A percentile compares a stretch with the other conserved stretches of the same genome.
phyloP scores from a whole-genome alignment of 2,113 vertebrate genomes.

The Sclerurus mexicanus region DNA sequence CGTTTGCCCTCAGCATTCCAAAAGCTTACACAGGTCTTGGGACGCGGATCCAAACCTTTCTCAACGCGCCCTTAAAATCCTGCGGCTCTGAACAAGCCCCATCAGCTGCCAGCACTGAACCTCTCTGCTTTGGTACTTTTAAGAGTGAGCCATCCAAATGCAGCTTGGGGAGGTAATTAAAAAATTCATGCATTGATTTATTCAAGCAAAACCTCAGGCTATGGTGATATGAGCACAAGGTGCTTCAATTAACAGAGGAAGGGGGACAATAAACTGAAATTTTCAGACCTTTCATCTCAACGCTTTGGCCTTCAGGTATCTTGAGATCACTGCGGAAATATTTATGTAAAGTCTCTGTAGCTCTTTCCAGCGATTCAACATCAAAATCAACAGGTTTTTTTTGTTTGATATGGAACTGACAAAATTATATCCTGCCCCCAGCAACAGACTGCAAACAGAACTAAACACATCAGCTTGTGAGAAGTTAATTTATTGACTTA shows the following conservation, averaged over 20 bases:
- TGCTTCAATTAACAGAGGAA: neutral
- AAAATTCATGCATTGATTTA: neutral
- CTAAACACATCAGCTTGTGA: neutral
- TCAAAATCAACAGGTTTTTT: slow-evolving; percentile 45
- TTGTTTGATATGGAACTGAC: slow-evolving; percentile 32
- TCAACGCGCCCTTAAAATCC: neutral
- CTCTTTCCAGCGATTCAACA: neutral
- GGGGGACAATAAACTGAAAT: neutral
- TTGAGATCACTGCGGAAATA: slow-evolving; percentile 45
- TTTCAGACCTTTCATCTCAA: slow-evolving; percentile 44
- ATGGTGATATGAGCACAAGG: slow-evolving; percentile 16
- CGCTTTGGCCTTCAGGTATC: slow-evolving; percentile 32
- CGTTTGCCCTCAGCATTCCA: neutral
- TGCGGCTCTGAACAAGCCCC: neutral
- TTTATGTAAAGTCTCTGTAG: slow-evolving; percentile 24
- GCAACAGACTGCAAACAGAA: neutral
- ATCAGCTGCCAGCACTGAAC: neutral
- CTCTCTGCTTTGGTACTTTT: neutral
- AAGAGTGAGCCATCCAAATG: neutral
- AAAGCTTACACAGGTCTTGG: neutral
- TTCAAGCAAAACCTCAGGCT: slow-evolving; percentile 42
- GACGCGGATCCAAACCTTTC: neutral
- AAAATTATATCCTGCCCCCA: neutral
- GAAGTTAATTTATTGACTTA: neutral
- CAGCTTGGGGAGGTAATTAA: neutral